A percentile compares a stretch with the other conserved stretches of the same genome.
phyloP scores from a whole-genome alignment of 1,140 invertebrate genomes.

The Phenacoccus solenopsis region DNA sequence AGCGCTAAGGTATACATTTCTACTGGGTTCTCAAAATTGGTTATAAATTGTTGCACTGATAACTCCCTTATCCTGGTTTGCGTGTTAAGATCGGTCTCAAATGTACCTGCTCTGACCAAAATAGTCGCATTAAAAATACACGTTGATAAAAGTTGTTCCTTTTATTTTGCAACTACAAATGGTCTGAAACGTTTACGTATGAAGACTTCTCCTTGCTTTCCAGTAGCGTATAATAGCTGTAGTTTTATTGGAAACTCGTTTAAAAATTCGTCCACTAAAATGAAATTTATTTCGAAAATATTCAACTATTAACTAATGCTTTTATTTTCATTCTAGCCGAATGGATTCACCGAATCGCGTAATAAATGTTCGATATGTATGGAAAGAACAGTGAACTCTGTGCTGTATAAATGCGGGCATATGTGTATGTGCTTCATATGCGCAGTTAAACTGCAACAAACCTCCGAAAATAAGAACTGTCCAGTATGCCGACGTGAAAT shows the following conservation, averaged over 20 bases:
- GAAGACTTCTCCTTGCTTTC: neutral
- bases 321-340: neutral
- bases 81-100: too few relatives aligned
- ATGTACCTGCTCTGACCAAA: too few relatives aligned
- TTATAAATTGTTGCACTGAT: too few relatives aligned
- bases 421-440: constrained; percentile 98
- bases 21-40: too few relatives aligned
- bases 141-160: too few relatives aligned
- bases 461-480: constrained; percentile 78
- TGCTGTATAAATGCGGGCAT: constrained; percentile 92
- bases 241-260: neutral
- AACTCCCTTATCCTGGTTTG: too few relatives aligned
- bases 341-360: neutral
- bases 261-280: neutral
- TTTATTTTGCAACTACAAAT: too few relatives aligned
- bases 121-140: too few relatives aligned
- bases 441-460: constrained; percentile 63
- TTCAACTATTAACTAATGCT: neutral
- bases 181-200: neutral
- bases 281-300: neutral
- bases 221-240: neutral
- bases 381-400: constrained; percentile 81
- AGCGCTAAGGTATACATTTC: too few relatives aligned
- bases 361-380: constrained; percentile 83
- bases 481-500: constrained; percentile 89